These are phyloP conservation scores for Saccopteryx leptura DNA, from an alignment of 2,113 vertebrate species.

Conservation along the genomic window DNA sequence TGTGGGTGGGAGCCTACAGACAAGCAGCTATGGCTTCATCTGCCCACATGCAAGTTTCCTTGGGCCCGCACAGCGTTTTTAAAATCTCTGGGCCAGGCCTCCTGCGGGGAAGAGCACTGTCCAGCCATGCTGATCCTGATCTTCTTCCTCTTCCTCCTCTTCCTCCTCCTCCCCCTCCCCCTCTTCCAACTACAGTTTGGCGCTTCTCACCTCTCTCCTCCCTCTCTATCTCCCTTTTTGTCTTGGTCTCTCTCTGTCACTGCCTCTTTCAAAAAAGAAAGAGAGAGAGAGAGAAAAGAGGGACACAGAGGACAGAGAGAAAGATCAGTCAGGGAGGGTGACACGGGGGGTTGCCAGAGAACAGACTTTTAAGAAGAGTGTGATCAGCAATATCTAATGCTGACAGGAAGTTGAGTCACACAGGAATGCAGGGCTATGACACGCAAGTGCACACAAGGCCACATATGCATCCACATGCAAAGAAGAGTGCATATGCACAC, in stretches of 20 bases:
- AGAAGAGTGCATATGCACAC: not conserved
- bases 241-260: too few relatives aligned
- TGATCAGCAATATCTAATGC: not conserved
- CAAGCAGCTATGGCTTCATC: not conserved
- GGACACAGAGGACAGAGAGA: not conserved
- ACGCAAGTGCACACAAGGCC: not conserved
- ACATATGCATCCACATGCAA: not conserved
- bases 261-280: too few relatives aligned
- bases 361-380: not conserved
- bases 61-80: not conserved
- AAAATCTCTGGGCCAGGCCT: not conserved
- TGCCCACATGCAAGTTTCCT: not conserved
- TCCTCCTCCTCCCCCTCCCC: too few relatives aligned
- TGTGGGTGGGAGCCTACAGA: not conserved
- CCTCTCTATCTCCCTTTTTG: too few relatives aligned
- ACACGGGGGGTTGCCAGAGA: not conserved
- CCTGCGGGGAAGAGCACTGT: too few relatives aligned
- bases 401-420: not conserved
- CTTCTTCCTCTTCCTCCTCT: too few relatives aligned
- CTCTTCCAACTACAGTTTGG: too few relatives aligned
- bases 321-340: not conserved
- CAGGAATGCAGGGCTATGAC: not conserved
- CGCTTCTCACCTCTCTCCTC: too few relatives aligned
- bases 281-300: not conserved
- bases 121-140: too few relatives aligned